Evolutionary conservation across 2,888 invertebrate genomes (phyloP).

Genomic region (Drepanosiphum platanoidis): DNA sequence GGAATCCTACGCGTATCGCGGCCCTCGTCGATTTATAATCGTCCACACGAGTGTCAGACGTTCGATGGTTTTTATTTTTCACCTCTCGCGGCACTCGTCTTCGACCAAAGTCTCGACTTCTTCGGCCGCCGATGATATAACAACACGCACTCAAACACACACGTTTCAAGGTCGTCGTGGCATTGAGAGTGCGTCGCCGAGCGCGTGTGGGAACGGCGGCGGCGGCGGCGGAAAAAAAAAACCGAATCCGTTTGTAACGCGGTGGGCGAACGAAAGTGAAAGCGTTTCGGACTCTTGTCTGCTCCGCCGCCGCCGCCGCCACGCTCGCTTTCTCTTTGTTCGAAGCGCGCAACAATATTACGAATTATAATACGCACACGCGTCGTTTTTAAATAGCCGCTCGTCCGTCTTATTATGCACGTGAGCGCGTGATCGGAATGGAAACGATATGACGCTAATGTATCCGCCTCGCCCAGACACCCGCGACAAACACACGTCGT

Average conservation of each 20-base stretch:
- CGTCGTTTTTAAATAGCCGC: slow-evolving; percentile 60
- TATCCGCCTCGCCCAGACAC: background rate
- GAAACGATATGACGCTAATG: background rate
- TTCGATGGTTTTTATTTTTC: background rate
- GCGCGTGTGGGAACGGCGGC: background rate
- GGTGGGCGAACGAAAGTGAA: slow-evolving; percentile 58
- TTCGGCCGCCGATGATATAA: slow-evolving; percentile 37
- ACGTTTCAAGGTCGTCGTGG: slow-evolving; percentile 50
- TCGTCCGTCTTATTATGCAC: background rate
- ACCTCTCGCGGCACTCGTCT: background rate
- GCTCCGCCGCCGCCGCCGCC: background rate
- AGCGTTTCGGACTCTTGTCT: slow-evolving; percentile 40
- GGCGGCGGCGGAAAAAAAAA: slow-evolving; percentile 8
- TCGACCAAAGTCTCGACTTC: background rate
- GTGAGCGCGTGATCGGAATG: slow-evolving; percentile 37
- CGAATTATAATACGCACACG: background rate
- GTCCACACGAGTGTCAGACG: background rate
- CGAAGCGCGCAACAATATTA: slow-evolving; percentile 30
- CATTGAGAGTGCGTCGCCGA: slow-evolving; percentile 17
- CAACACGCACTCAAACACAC: background rate
- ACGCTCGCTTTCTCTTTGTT: slow-evolving; percentile 55
- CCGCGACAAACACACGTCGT: background rate
- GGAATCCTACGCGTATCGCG: background rate
- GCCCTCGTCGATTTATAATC: background rate
- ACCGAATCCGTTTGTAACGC: slow-evolving; percentile 9